These are phyloP conservation scores for Cephus nigrinus DNA, from an alignment of 2,888 invertebrate genomes.

Conservation along the genomic window DNA sequence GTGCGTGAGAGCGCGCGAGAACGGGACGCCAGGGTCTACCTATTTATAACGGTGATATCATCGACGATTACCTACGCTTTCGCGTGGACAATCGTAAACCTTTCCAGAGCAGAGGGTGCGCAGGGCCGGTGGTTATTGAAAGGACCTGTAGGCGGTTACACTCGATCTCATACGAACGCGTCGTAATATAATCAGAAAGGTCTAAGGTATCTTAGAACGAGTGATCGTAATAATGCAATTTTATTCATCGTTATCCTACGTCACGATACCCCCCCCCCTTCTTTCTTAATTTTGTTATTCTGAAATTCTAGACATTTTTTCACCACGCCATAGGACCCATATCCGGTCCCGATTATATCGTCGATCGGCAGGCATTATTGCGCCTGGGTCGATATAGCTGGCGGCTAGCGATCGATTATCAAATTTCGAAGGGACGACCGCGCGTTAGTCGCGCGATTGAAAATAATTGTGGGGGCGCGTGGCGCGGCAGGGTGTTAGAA, in stretches of 20 bases:
- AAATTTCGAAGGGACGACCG: conserved; percentile 3
- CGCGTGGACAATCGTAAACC: conserved; percentile 54
- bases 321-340: background rate
- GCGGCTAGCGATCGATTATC: background rate
- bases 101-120: background rate
- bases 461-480: conserved; percentile 26
- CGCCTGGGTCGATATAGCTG: background rate
- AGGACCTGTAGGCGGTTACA: background rate
- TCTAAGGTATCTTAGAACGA: background rate
- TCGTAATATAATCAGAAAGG: background rate
- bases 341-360: conserved; percentile 16
- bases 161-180: background rate
- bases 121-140: background rate
- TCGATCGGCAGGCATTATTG: background rate
- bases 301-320: background rate
- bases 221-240: background rate
- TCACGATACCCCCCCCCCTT: background rate
- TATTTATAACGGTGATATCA: conserved; percentile 66
- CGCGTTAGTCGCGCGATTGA: background rate
- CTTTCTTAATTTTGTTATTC: background rate
- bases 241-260: background rate
- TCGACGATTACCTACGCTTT: conserved; percentile 65
- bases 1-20: conserved; percentile 3
- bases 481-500: conserved; percentile 52
- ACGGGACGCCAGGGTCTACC: conserved; percentile 47